Evolutionary conservation across 92 coral and sea anemone species (phyloP).

Genomic region (Scolanthus callimorphus): DNA sequence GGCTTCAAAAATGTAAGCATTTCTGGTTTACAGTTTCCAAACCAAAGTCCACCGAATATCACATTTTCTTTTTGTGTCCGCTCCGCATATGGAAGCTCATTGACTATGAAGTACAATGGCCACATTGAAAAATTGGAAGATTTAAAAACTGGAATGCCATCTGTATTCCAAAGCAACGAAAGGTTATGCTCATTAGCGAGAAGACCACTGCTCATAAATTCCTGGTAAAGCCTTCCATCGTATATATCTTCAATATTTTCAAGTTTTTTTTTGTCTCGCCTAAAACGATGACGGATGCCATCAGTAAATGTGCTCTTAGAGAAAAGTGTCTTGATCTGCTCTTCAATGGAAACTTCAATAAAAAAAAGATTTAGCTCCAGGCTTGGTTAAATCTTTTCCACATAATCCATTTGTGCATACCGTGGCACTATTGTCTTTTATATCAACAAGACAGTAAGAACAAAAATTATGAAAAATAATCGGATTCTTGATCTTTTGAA

Average conservation of each 20-base stretch:
- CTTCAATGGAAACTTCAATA: conserved; percentile 38
- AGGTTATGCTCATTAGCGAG: conserved; percentile 21
- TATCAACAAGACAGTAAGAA: no score
- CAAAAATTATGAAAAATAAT: no score
- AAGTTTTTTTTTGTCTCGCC: conserved; percentile 1
- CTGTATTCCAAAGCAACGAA: conserved; percentile 47
- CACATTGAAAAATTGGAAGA: conserved; percentile 54
- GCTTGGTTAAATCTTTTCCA: conserved; percentile 16
- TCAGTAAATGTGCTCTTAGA: conserved; percentile 5
- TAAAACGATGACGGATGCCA: conserved; percentile 35
- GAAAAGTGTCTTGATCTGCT: conserved; percentile 37
- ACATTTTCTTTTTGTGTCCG: conserved; percentile 42
- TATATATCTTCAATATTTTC: conserved; percentile 45
- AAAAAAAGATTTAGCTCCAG: conserved; percentile 28
- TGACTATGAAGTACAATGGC: conserved; percentile 49
- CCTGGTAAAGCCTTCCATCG: conserved; percentile 43
- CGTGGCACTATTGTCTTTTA: no score
- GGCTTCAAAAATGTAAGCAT: conserved; percentile 38
- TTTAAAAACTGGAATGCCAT: conserved; percentile 56
- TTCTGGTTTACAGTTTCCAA: conserved; percentile 31
- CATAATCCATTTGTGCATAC: conserved; percentile 42
- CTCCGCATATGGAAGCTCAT: conserved; percentile 45
- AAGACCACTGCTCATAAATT: conserved; percentile 30
- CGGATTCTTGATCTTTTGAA: no score
- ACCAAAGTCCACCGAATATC: conserved; percentile 66